These are phyloP conservation scores for Miltochrista miniata DNA, from an alignment of 2,888 invertebrate genomes.

Conservation along the genomic window DNA sequence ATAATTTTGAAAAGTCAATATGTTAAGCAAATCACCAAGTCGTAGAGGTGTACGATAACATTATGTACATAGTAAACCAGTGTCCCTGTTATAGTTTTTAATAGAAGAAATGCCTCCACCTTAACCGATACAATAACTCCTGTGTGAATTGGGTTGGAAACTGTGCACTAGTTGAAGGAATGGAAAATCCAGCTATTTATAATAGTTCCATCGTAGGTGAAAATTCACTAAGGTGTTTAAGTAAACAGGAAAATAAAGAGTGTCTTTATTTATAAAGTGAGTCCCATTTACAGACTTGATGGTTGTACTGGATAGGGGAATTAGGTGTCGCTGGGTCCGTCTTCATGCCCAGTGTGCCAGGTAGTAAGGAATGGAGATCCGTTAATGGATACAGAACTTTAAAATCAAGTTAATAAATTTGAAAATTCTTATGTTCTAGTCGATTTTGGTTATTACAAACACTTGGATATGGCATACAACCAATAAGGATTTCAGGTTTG, in stretches of 20 bases:
- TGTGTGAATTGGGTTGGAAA: conserved; percentile 57
- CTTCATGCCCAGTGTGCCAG: conserved; percentile 19
- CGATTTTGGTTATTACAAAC: conserved; percentile 28
- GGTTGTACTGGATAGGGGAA: conserved; percentile 20
- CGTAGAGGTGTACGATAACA: conserved; percentile 47
- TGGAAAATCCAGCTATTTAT: conserved; percentile 28
- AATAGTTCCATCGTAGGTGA: conserved; percentile 13
- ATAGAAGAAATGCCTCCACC: conserved; percentile 77
- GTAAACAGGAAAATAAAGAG: conserved; percentile 4
- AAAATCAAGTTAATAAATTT: conserved; percentile 8
- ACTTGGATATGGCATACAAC: conserved; percentile 34
- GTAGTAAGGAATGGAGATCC: conserved; percentile 14
- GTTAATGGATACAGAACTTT: conserved; percentile 10
- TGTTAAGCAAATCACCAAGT: conserved; percentile 71
- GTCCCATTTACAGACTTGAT: conserved; percentile 6
- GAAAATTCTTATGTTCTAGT: conserved; percentile 25
- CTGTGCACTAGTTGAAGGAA: conserved; percentile 46
- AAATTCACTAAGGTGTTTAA: conserved; percentile 31
- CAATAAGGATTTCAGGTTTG: conserved; percentile 49
- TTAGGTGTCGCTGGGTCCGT: conserved; percentile 25
- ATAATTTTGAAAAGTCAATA: conserved; percentile 31
- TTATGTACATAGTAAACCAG: conserved; percentile 67
- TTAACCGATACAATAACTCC: conserved; percentile 59
- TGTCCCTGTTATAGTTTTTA: conserved; percentile 71
- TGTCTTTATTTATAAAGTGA: conserved; percentile 1